Conservation (phyloP, 1,140 invertebrate species). For the Drosophila kikkawai region DNA sequence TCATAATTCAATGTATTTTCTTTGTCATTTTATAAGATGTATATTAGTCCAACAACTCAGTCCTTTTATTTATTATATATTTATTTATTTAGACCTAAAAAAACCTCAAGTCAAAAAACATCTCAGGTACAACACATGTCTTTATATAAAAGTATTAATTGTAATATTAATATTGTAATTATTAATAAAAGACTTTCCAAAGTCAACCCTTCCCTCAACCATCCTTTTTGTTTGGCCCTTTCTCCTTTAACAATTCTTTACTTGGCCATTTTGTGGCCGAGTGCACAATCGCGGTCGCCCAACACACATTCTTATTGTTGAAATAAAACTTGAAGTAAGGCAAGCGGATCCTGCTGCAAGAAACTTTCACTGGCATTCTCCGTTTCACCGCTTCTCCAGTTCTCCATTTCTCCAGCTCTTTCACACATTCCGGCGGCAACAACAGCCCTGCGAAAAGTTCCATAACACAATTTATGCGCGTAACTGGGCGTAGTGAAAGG, state of each 20-base stretch:
- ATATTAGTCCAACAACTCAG: no score
- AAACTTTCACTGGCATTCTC: constrained; percentile 47
- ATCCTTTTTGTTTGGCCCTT: no score
- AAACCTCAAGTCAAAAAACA: no score
- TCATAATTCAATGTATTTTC: no score
- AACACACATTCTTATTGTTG: constrained; percentile 22
- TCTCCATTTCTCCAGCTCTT: not conserved
- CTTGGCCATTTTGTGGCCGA: constrained; percentile 4
- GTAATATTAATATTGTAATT: no score
- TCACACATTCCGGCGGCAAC: constrained; percentile 26
- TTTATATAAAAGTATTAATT: no score
- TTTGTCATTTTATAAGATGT: no score
- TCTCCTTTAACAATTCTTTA: not conserved
- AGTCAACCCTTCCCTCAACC: not conserved
- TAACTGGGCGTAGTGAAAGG: constrained; percentile 78
- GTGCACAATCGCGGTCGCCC: constrained; percentile 4
- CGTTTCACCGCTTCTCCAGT: not conserved
- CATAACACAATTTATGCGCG: constrained; percentile 81
- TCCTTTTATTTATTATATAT: no score
- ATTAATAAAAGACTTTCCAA: no score
- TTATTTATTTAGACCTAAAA: no score
- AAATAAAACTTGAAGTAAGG: constrained; percentile 43
- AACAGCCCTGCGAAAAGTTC: constrained; percentile 71
- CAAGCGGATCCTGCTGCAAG: constrained; percentile 44
- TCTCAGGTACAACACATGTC: no score